Evolutionary conservation across 2,797 vertebrate genomes (phyloP).

Genomic region (Pteropus rufus): DNA sequence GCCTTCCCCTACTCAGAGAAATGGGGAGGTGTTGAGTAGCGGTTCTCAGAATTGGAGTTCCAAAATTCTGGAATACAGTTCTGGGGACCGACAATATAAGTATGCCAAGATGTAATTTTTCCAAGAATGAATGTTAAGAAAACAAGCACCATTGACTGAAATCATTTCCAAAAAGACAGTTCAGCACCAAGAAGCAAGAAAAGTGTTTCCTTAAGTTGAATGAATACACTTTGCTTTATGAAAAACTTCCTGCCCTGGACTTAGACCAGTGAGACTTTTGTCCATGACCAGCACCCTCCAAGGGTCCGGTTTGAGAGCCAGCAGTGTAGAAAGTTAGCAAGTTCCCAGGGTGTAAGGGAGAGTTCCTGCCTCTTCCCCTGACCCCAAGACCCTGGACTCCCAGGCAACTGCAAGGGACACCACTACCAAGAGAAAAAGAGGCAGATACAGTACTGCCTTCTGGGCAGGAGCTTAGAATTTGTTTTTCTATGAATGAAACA

Average conservation of each 20-base stretch:
- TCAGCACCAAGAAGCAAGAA: background rate
- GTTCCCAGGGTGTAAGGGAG: background rate
- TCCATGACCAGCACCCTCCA: background rate
- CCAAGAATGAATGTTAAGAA: background rate
- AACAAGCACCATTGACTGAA: background rate
- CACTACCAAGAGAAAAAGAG: background rate
- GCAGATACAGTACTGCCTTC: background rate
- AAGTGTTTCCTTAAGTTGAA: background rate
- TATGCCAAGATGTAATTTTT: background rate
- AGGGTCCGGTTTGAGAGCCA: background rate
- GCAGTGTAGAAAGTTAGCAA: background rate
- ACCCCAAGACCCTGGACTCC: background rate
- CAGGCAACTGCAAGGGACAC: background rate
- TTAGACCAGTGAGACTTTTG: background rate
- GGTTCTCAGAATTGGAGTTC: constrained; percentile 15
- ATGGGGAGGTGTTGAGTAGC: background rate
- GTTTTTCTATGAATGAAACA: background rate
- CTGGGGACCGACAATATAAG: background rate
- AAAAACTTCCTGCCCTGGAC: background rate
- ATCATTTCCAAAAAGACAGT: background rate
- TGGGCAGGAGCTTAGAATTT: background rate
- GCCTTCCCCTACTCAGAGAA: background rate
- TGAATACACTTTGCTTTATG: background rate
- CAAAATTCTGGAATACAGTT: background rate
- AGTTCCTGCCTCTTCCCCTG: background rate